Base-by-base conservation (phyloP, 1,140 invertebrate genomes). In the Sitophilus oryzae region DNA sequence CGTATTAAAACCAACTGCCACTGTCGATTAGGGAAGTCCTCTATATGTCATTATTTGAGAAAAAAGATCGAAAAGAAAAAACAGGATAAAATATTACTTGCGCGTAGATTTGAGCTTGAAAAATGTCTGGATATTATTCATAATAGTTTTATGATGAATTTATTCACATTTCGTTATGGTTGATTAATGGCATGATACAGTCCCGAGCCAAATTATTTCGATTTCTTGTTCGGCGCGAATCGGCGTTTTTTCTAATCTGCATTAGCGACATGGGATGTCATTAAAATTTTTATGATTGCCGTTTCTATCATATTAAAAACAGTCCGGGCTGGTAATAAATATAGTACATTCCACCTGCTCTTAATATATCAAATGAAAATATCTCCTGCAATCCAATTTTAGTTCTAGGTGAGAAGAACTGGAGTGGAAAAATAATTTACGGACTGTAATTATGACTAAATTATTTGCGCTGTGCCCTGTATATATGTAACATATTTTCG, bases 271-370 rank as follows among this genome's bases (percentile, higher is more conserved):
- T 21, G 35, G 15, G 38, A 49, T 37, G 22, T 16, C 15, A 49
- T 49, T 35, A 49, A 49, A 49, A 38, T 14, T 44, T 44, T 30
- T 16, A 8, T 15, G 25, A 23, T 20, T 6, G 25, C 25, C 5
- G 25, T 11, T 30, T 30, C 25, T 30, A 30, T 6, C 11, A 30
- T 30, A 30, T 11, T 5, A 30, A 30, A 30, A 30, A 30, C 25
- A 30, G 25, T 30, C 11, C 11, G 5, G 11, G 18, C 23, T 6
- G 6, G 47, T 9, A 49, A 11, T 43, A 52, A 43, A 30, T 52
- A 37, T 42, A 52, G 50, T 34, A 22, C 18, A 18, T 1, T 23
- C 10, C 50, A 52, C 50, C 50, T 52, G 50, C 30, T 14, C 8
- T 16, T 20, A 16, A 52, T 52, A 37, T 43, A 52, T 52, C 38